Evolutionary conservation across 2,797 vertebrate genomes (phyloP), one percentile per base, ranked within the genome.

Genomic region (Labeo calbasu): DNA sequence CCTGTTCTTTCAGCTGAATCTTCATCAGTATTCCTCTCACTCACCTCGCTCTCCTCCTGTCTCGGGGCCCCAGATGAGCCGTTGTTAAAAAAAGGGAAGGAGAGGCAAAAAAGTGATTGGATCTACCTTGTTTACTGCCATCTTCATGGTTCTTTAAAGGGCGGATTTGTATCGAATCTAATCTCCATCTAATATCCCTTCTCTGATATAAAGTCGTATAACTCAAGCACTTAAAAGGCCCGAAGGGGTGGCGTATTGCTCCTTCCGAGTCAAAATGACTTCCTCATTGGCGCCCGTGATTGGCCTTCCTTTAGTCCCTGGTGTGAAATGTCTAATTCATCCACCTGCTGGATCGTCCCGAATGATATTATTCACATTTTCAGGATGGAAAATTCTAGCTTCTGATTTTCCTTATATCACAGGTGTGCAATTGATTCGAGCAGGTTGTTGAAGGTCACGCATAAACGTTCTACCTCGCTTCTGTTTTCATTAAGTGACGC

Each of bases 171-270:
- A 79, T 93, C 88, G 81, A 87, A 92, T 92, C 90, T 92, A 91
- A 93, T 94, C 92, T 93, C 89, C 89, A 91, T 93, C 90, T 92
- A 91, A 92, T 91, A 91, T 88, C 88, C 83, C 85, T 82, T 86
- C 79, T 71, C 90, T 89, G 90, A 89, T 91, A 89, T 90, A 88
- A 92, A 91, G 84, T 89, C 86, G 84, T 88, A 87, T 86, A 79
- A 87, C 88, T 88, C 84, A 88, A 86, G 85, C 87, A 85, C 86
- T 89, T 86, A 85, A 85, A 83, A 88, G 85, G 89, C 90, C 91
- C 76, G n/a, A 88, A 85, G 90, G 91, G 91, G 89, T 91, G 81
- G 84, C 86, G 89, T 84, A 91, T 90, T 91, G 92, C 90, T 93
- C 93, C 90, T 93, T 92, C 92, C 89, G 84, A 91, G 88, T 23